phyloP scores from a whole-genome alignment of 2,113 vertebrate species.

The Manacus vitellinus region DNA sequence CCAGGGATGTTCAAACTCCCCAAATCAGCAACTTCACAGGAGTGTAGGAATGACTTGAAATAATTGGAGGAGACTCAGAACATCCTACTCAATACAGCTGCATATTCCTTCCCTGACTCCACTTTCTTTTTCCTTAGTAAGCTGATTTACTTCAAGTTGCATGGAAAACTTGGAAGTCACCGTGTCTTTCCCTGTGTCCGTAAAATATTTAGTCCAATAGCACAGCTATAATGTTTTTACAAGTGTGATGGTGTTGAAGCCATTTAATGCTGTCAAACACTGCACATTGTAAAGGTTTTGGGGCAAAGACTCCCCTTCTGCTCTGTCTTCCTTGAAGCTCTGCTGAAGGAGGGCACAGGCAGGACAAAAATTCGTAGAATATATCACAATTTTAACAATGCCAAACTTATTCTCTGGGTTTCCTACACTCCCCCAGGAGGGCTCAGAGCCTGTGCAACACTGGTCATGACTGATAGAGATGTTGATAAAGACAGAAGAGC shows the following conservation, averaged over 20 bases:
- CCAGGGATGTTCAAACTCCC: background rate
- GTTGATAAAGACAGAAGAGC: background rate
- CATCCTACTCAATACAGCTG: background rate
- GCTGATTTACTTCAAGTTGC: background rate
- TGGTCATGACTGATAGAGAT: background rate
- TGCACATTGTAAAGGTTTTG: background rate
- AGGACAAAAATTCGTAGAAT: background rate
- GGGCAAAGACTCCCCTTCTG: background rate
- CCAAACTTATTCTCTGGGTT: background rate
- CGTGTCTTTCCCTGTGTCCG: background rate
- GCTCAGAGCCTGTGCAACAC: background rate
- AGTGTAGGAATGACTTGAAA: conserved; percentile 2
- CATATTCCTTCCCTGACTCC: background rate
- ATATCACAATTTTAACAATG: accelerated
- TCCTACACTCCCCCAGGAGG: background rate
- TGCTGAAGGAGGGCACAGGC: background rate
- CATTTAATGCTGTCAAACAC: background rate
- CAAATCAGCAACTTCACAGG: conserved; percentile 8
- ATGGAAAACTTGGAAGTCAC: background rate
- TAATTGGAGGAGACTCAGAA: conserved; percentile 8
- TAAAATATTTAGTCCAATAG: background rate
- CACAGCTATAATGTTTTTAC: background rate
- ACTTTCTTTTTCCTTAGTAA: background rate
- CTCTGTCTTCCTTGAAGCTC: background rate
- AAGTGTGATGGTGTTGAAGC: background rate